phyloP scores from a whole-genome alignment of 2,797 vertebrate genomes.

The Adrianichthys oophorus region DNA sequence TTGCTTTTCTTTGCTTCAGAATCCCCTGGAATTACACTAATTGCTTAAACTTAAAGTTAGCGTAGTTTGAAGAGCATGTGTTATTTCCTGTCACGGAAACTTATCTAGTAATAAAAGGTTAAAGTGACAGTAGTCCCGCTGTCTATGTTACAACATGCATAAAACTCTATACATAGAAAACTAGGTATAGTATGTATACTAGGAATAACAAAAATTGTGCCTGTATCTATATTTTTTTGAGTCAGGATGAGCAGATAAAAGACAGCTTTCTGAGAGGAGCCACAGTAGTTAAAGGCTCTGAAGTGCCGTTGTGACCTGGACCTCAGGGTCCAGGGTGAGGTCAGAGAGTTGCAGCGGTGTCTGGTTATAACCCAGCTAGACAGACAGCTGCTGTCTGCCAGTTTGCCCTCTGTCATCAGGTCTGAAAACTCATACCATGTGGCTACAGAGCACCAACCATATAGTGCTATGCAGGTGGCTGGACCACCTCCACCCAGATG shows the following conservation, averaged over 20 bases:
- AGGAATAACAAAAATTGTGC: too few relatives aligned
- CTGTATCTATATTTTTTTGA: too few relatives aligned
- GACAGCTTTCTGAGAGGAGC: slow-evolving; percentile 7
- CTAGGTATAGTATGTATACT: too few relatives aligned
- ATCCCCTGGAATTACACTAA: too few relatives aligned
- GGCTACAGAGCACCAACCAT: slow-evolving; percentile 58
- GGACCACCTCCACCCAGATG: slow-evolving; percentile 9
- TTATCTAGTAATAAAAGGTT: too few relatives aligned
- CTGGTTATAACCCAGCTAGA: slow-evolving; percentile 58
- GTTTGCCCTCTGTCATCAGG: slow-evolving; percentile 52
- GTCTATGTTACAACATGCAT: too few relatives aligned
- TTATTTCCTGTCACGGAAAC: too few relatives aligned
- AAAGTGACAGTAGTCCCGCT: too few relatives aligned
- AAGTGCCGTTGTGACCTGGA: slow-evolving; percentile 57
- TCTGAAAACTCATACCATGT: slow-evolving; percentile 10
- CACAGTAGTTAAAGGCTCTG: slow-evolving; percentile 35
- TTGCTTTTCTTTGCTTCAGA: too few relatives aligned
- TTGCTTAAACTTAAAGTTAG: too few relatives aligned
- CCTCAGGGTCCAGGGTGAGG: slow-evolving; percentile 37
- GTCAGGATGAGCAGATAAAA: slow-evolving; percentile 4
- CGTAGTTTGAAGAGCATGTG: too few relatives aligned
- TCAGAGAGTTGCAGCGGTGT: slow-evolving; percentile 45
- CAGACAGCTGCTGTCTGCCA: slow-evolving; percentile 70
- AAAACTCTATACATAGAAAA: too few relatives aligned
- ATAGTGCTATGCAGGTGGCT: slow-evolving; percentile 57